Percentiles rank a stretch among this genome's conserved stretches.
These are phyloP conservation scores for Cephalopachus bancanus DNA, from an alignment of 2,797 vertebrate genomes.

Conservation along the genomic window DNA sequence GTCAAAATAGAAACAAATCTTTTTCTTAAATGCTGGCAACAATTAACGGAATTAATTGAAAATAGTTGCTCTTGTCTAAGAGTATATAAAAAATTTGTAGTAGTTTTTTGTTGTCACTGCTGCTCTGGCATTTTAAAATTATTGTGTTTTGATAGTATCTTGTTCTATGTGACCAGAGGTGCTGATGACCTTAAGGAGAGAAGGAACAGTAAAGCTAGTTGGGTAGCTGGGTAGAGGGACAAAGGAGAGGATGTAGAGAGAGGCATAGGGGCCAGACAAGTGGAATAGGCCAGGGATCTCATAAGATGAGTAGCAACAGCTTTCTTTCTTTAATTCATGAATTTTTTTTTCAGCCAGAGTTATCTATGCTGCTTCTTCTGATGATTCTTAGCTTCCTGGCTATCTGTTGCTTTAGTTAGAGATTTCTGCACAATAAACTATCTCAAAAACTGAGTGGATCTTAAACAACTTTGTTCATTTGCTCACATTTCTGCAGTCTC, in stretches of 20 bases:
- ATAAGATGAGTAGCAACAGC: fast-evolving
- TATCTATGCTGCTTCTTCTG: neutral
- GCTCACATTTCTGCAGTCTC: neutral
- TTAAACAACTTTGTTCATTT: neutral
- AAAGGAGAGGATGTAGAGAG: neutral
- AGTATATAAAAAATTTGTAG: neutral
- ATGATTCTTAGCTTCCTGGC: neutral
- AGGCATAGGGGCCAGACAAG: neutral
- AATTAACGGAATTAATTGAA: constrained; percentile 69
- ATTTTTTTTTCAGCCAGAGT: neutral
- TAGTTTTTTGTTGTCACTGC: neutral
- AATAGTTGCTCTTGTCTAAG: constrained; percentile 17
- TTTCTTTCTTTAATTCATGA: neutral
- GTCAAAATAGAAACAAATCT: constrained; percentile 74
- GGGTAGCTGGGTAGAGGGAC: neutral
- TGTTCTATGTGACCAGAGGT: neutral
- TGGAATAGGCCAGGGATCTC: fast-evolving
- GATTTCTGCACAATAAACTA: neutral
- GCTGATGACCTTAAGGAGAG: neutral
- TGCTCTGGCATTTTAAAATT: neutral
- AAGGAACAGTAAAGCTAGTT: no score
- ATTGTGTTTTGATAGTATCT: neutral
- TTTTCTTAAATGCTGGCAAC: constrained; percentile 65
- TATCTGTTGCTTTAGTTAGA: neutral
- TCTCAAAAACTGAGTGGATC: neutral